Evolutionary conservation across 2,888 invertebrate genomes (phyloP), one percentile per base, ranked within the genome.

Genomic region (Euphydryas editha): DNA sequence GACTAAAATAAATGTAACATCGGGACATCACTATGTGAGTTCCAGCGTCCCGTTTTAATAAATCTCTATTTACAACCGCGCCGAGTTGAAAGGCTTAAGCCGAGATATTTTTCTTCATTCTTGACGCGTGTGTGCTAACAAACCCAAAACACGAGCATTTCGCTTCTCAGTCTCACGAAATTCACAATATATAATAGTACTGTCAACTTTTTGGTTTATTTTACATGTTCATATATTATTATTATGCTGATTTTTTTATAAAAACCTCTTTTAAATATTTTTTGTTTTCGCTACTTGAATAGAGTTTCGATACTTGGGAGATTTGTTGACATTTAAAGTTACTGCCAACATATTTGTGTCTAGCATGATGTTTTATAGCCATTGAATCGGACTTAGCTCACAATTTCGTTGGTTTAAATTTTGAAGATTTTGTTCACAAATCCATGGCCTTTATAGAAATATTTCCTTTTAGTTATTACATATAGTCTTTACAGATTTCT

Each of bases 41-140:
- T 83, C 83, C 81, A 81, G 78, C 85, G 85, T 85, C 87, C 86
- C 87, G 86, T 88, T 89, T 88, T 88, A 89, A 91, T 92, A 92
- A 92, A 92, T 91, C 91, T 92, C 87, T 90, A 90, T 92, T 91
- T 89, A 87, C 88, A 85, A 86, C 86, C 87, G 81, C 85, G 84
- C 82, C 81, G 87, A 87, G 88, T 85, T 87, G 87, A 85, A 85
- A 86, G 89, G 87, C 90, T 90, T 90, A 89, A 87, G 87, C 88
- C 83, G 81, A 86, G 86, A 90, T 90, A 92, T 92, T 90, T 91
- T 91, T 92, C 91, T 91, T 91, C 90, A 92, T 92, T 90, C 89
- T 18, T 47, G 63, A 64, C 44, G 84, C 69, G 85, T 87, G 82
- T 87, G 87, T 83, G 87, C 86, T 88, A 87, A 89, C 88, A 88